phyloP scores from a whole-genome alignment of 2,113 vertebrate genomes.

The Brienomyrus brachyistius region DNA sequence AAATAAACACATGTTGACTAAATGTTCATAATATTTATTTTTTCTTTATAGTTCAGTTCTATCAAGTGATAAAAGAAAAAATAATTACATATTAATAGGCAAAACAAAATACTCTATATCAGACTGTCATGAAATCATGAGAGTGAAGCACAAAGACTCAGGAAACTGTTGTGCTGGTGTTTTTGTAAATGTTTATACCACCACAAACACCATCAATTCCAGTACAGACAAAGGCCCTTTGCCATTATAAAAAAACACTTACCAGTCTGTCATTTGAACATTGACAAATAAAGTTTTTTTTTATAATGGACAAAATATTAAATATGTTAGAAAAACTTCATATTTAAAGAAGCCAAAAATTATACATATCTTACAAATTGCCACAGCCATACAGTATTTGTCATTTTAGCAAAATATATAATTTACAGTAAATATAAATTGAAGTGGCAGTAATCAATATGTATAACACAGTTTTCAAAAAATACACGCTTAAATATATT shows the following conservation, averaged over 20 bases:
- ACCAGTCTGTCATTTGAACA: background rate
- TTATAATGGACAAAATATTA: background rate
- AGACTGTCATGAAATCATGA: background rate
- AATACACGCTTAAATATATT: background rate
- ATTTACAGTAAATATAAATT: slow-evolving; percentile 13
- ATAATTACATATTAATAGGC: background rate
- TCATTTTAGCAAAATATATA: slow-evolving; percentile 3
- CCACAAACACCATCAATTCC: background rate
- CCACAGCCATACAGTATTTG: background rate
- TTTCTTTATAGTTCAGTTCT: background rate
- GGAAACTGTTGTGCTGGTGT: background rate
- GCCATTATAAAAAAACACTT: background rate
- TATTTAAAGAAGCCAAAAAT: background rate
- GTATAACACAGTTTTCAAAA: background rate
- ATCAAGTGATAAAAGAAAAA: background rate
- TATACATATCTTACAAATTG: slow-evolving; percentile 4
- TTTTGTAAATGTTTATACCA: background rate
- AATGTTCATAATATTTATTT: background rate
- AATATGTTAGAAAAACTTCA: background rate
- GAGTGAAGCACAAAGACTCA: background rate
- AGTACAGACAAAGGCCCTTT: background rate
- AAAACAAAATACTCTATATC: background rate
- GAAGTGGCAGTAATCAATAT: slow-evolving; percentile 3
- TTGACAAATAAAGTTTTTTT: background rate
- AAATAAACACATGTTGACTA: background rate